These are phyloP conservation scores for Cataglyphis rosenhaueri DNA, from an alignment of 2,888 invertebrate species.

Conservation along the genomic window DNA sequence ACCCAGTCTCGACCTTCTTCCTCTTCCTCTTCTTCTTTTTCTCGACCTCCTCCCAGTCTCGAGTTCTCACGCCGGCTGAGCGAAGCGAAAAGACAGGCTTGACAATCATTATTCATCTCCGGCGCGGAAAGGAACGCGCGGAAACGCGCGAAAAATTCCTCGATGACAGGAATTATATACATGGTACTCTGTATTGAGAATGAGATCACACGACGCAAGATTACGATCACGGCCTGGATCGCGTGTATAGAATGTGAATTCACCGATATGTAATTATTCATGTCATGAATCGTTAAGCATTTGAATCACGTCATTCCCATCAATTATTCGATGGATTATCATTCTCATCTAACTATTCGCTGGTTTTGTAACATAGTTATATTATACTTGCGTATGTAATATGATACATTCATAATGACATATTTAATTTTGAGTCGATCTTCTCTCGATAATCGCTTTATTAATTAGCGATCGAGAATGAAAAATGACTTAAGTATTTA, in stretches of 20 bases:
- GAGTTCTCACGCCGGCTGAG: constrained; percentile 20
- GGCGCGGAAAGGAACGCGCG: neutral
- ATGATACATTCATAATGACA: neutral
- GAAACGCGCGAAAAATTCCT: constrained; percentile 21
- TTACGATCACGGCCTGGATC: constrained; percentile 32
- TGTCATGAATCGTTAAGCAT: neutral
- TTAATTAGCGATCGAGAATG: neutral
- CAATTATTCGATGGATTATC: constrained; percentile 30
- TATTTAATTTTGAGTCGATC: neutral
- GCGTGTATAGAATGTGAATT: neutral
- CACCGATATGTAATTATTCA: constrained; percentile 15
- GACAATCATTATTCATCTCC: neutral
- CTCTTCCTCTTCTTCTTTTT: constrained; percentile 1
- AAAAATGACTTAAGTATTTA: neutral
- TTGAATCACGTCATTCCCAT: neutral
- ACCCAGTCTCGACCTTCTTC: constrained; percentile 42
- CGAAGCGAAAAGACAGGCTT: neutral
- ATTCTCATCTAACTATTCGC: constrained; percentile 2
- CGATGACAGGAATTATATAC: constrained; percentile 31
- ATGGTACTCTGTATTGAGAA: constrained; percentile 19
- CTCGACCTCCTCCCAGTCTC: neutral
- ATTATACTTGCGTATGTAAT: neutral
- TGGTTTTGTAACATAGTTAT: neutral
- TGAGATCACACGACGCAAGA: constrained; percentile 22
- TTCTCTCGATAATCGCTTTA: neutral